Evolutionary conservation across 2,888 invertebrate species (phyloP).

Genomic region (Meliscaeva auricollis): DNA sequence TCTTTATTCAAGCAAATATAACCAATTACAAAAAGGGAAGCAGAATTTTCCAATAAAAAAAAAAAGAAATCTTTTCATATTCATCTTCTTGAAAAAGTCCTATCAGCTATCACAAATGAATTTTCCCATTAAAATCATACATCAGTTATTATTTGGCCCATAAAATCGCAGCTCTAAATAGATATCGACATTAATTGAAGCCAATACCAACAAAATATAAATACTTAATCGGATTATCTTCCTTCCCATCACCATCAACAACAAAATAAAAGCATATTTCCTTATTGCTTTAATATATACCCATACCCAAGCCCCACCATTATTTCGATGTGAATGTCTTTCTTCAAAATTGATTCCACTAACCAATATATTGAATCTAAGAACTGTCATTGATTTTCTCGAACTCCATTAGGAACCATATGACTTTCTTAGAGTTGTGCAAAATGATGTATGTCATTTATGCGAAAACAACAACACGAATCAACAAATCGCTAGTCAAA

Average conservation of each 20-base stretch:
- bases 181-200: slow-evolving; percentile 45
- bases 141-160: slow-evolving; percentile 23
- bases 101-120: background rate
- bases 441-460: slow-evolving; percentile 65
- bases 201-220: slow-evolving; percentile 31
- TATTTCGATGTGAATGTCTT: background rate
- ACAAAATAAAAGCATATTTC: slow-evolving; percentile 3
- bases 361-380: slow-evolving; percentile 58
- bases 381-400: slow-evolving; percentile 57
- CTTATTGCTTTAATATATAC: no score
- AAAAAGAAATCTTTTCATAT: background rate
- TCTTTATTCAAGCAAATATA: no score
- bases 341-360: slow-evolving; percentile 24
- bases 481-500: slow-evolving; percentile 74
- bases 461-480: slow-evolving; percentile 59
- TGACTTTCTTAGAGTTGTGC: background rate
- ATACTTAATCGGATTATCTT: slow-evolving; percentile 35
- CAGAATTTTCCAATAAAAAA: no score
- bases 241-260: background rate
- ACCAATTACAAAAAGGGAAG: no score
- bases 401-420: slow-evolving; percentile 34
- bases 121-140: slow-evolving; percentile 39
- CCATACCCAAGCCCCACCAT: no score
- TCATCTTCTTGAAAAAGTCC: background rate
- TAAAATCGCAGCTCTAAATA: slow-evolving; percentile 52